Evolutionary conservation across 2,888 invertebrate genomes (phyloP).

Genomic region (Cynaeus angustus): DNA sequence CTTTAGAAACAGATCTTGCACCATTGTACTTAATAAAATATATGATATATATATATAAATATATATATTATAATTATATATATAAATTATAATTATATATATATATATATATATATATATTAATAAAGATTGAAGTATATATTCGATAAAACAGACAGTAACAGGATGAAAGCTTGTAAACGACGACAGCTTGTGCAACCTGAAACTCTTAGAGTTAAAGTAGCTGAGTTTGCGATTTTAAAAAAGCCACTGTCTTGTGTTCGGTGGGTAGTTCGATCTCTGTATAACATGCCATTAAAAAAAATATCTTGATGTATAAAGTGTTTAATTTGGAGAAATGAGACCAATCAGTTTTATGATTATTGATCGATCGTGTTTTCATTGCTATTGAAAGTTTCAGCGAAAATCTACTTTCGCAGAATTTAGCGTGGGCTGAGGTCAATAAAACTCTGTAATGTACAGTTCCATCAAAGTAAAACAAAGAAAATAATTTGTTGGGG

Average conservation of each 20-base stretch:
- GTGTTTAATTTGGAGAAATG: conserved; percentile 44
- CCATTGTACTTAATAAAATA: too few species aligned
- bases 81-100: too few species aligned
- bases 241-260: conserved; percentile 49
- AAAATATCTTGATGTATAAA: conserved; percentile 40
- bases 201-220: conserved; percentile 41
- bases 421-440: not conserved
- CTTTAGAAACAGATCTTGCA: too few species aligned
- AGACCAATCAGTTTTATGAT: conserved; percentile 5
- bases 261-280: conserved; percentile 44
- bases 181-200: conserved; percentile 47
- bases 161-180: conserved; percentile 45
- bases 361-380: conserved; percentile 17
- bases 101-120: too few species aligned
- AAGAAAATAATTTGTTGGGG: conserved; percentile 28
- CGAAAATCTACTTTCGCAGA: not conserved
- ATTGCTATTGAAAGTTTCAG: conserved; percentile 1
- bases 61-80: too few species aligned
- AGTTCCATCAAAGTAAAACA: conserved; percentile 18
- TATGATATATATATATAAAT: too few species aligned
- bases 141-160: conserved; percentile 44
- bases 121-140: conserved; percentile 38
- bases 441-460: not conserved
- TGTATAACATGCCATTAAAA: conserved; percentile 45
- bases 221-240: conserved; percentile 48